phyloP scores from a whole-genome alignment of 2,113 vertebrate genomes.

The Leucosticte australis region DNA sequence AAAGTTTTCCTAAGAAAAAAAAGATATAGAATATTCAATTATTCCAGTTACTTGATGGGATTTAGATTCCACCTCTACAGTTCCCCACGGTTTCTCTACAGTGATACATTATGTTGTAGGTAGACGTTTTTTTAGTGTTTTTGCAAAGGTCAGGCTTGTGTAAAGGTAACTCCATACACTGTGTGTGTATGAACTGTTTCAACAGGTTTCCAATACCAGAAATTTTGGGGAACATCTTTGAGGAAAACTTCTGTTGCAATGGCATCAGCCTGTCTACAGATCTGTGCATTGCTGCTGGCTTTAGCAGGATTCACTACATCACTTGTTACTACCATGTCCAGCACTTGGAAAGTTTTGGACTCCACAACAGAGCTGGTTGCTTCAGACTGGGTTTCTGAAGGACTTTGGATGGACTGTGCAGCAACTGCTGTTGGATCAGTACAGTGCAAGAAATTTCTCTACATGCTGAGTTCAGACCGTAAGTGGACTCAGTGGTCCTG shows the following conservation, averaged over 20 bases:
- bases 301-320: slow-evolving; percentile 73
- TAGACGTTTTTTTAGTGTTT: not conserved
- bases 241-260: slow-evolving; percentile 11
- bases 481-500: slow-evolving; percentile 13
- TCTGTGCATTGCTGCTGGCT: slow-evolving; percentile 73
- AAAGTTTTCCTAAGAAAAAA: not conserved
- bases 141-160: not conserved
- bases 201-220: not conserved
- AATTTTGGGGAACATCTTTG: not conserved
- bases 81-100: not conserved
- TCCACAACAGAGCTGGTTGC: slow-evolving; percentile 24
- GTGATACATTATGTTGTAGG: not conserved
- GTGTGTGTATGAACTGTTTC: not conserved
- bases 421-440: slow-evolving; percentile 63
- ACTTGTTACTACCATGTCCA: slow-evolving; percentile 74
- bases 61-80: not conserved
- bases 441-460: slow-evolving; percentile 77
- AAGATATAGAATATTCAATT: not conserved
- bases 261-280: slow-evolving; percentile 62
- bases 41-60: not conserved
- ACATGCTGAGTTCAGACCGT: slow-evolving; percentile 79
- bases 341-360: slow-evolving; percentile 73
- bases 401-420: slow-evolving; percentile 84
- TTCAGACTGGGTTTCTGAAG: slow-evolving; percentile 77
- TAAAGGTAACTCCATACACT: not conserved